Evolutionary conservation across 2,888 invertebrate species (phyloP).

Genomic region (Patella depressa): DNA sequence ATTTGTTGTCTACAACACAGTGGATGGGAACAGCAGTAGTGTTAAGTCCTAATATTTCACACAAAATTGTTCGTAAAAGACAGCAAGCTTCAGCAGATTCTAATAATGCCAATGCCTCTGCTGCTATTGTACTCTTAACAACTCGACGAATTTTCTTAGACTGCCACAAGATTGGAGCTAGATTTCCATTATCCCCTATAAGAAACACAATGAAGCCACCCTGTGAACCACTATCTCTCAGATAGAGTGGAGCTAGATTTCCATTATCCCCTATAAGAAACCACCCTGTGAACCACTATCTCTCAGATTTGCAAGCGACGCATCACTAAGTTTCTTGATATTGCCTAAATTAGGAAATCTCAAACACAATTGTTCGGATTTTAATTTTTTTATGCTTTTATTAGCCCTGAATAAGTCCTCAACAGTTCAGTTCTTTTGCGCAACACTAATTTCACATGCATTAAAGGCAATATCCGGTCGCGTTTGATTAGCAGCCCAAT

Average conservation of each 20-base stretch:
- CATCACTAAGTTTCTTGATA: neutral
- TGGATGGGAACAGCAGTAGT: neutral
- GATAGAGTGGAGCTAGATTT: neutral
- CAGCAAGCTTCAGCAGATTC: conserved; percentile 1
- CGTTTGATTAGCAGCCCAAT: neutral
- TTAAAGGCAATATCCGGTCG: neutral
- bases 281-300: conserved; percentile 4
- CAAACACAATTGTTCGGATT: neutral
- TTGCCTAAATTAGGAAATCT: neutral
- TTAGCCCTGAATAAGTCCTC: neutral
- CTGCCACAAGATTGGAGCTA: neutral
- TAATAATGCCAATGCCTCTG: neutral
- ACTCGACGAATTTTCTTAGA: neutral
- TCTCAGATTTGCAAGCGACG: neutral
- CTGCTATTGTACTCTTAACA: conserved; percentile 7
- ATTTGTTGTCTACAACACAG: conserved; percentile 1
- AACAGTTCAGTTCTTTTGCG: neutral
- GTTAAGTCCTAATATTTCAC: neutral
- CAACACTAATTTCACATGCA: conserved; percentile 3
- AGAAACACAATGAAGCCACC: neutral
- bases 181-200: neutral
- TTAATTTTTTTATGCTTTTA: neutral
- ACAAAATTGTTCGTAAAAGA: neutral
- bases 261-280: conserved; percentile 2
- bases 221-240: neutral